Base-by-base conservation (phyloP, 1,140 invertebrate genomes). In the Orius insidiosus region DNA sequence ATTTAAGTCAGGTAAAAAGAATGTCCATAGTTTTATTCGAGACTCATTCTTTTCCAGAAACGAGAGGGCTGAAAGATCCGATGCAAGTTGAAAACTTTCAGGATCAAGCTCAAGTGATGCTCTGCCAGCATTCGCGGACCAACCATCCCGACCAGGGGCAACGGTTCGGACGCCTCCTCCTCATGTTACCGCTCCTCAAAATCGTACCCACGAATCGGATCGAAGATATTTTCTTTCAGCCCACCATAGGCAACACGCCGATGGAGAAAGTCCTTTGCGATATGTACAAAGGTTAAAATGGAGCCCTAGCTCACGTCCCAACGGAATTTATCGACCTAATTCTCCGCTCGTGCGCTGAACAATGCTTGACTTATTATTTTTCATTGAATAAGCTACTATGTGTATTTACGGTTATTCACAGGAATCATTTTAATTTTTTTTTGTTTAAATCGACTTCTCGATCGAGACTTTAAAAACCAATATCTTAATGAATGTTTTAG, bases 251-350 rank as follows among this genome's bases (percentile, higher is more conserved):
- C 5, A 89, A 89, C 53, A 95, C 89, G n/a, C 87, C 90, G 1
- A 95, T 97, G 86, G 90, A 96, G 61, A 95, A 95, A 70, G 83
- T 98, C 1, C 66, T 98, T 7, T 94, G 89, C 64, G 93, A 97
- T 65, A 96, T 98, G 92, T 96, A 92, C 64, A 89, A 89, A 66
- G 89, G 89, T 63, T 92, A 69, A 69, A n/a, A n/a, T n/a, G n/a
- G n/a, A n/a, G n/a, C n/a, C n/a, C n/a, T n/a, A n/a, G n/a, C n/a
- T n/a, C n/a, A n/a, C n/a, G n/a, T n/a, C n/a, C n/a, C n/a, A n/a
- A n/a, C n/a, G n/a, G n/a, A n/a, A n/a, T n/a, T n/a, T n/a, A n/a
- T n/a, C n/a, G n/a, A n/a, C n/a, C n/a, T n/a, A n/a, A n/a, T n/a
- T n/a, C n/a, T n/a, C n/a, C n/a, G n/a, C n/a, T n/a, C n/a, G n/a